phyloP scores from a whole-genome alignment of 1,140 invertebrate species.

The Pseudachorutes palmiensis region DNA sequence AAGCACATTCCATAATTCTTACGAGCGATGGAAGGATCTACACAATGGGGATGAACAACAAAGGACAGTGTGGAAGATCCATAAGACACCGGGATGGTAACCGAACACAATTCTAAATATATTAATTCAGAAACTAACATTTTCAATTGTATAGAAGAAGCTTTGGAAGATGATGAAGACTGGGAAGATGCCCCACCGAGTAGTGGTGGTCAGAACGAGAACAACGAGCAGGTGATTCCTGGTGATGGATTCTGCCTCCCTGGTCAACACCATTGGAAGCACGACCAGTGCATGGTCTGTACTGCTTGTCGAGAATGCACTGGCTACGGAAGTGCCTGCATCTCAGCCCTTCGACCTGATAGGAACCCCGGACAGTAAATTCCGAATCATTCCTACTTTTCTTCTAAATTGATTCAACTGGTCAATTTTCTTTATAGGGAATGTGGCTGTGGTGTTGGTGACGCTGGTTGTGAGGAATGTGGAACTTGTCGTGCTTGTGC shows the following conservation, averaged over 20 bases:
- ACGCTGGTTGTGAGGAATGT: conserved; percentile 85
- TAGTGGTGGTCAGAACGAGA: conserved; percentile 37
- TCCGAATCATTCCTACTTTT: conserved; percentile 13
- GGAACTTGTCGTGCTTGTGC: conserved; percentile 84
- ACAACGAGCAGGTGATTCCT: neutral
- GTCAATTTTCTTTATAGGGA: conserved; percentile 51
- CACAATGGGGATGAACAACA: conserved; percentile 96
- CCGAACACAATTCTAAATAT: neutral
- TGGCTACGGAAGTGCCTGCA: conserved; percentile 77
- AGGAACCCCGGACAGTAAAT: conserved; percentile 79
- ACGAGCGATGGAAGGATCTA: conserved; percentile 83
- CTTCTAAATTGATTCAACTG: conserved; percentile 24
- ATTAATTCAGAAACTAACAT: neutral
- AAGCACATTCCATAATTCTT: conserved; percentile 84
- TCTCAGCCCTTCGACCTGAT: conserved; percentile 66
- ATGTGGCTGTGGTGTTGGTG: conserved; percentile 91
- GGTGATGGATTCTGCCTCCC: conserved; percentile 55
- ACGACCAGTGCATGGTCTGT: conserved; percentile 79
- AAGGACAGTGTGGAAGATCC: conserved; percentile 92
- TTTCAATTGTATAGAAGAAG: conserved; percentile 33
- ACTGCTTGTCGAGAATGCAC: conserved; percentile 87
- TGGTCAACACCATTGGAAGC: conserved; percentile 67
- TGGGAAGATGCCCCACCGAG: conserved; percentile 46
- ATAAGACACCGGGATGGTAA: conserved; percentile 60
- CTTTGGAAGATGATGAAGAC: conserved; percentile 54